Conservation (phyloP, 53 echinoderm and acorn worm genomes). For the Hippasteria phrygiana region DNA sequence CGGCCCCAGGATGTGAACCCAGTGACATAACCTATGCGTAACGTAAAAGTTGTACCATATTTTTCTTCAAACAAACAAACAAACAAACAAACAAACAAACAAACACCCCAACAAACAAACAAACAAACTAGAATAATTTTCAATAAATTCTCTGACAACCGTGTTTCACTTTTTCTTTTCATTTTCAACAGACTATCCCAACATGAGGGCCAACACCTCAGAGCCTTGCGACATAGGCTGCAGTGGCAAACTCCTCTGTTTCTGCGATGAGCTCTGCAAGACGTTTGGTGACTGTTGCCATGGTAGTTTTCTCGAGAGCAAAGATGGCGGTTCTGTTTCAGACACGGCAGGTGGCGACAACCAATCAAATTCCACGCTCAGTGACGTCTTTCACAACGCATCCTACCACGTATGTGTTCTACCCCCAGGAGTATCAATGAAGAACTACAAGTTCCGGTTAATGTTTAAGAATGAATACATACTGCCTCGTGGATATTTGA, state of each 20-base stretch:
- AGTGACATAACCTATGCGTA: too few relatives aligned
- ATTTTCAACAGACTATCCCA: background rate
- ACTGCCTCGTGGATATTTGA: conserved; percentile 10
- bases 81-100: too few relatives aligned
- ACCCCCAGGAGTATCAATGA: background rate
- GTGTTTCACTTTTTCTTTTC: too few relatives aligned
- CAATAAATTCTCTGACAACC: too few relatives aligned
- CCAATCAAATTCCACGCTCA: background rate
- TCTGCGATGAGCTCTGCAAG: conserved; percentile 23
- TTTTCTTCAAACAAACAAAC: too few relatives aligned
- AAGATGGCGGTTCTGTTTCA: background rate
- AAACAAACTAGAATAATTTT: too few relatives aligned
- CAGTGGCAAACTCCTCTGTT: background rate
- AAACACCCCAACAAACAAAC: too few relatives aligned
- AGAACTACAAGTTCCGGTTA: background rate
- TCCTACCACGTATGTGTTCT: conserved; percentile 23
- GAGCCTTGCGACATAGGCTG: conserved; percentile 7
- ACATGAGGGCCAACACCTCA: background rate
- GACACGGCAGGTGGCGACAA: background rate
- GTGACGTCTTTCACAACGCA: background rate
- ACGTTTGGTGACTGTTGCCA: conserved; percentile 32
- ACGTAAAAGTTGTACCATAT: too few relatives aligned
- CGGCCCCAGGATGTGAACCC: too few relatives aligned
- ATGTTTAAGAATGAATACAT: background rate
- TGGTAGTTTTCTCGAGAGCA: background rate